Base-by-base conservation (phyloP, 2,797 vertebrate species). In the Dendrocincla fuliginosa region DNA sequence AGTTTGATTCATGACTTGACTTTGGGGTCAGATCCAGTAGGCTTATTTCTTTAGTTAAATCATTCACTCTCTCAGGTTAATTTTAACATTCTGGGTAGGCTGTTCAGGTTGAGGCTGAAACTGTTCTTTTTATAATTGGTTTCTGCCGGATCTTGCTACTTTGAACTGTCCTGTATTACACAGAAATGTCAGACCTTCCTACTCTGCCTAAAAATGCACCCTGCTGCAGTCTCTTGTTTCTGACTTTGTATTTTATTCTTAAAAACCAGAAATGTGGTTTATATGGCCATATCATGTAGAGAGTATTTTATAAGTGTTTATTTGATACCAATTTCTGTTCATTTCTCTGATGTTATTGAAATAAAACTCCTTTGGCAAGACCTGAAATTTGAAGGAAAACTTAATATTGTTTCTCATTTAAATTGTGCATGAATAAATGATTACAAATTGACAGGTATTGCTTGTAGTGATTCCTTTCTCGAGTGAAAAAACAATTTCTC, bases 361-460 rank as follows among this genome's bases (percentile, higher is more conserved):
- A 53, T 87, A 82, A 90, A 90, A 73, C 52, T 95, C 42, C 94
- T 95, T 93, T 97, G 87, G 41, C 69, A 80, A 87, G 64, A 69
- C 84, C 73, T 82, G 90, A 88, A 96, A 92, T 89, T 91, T 85
- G 47, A 92, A 95, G 78, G 90, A 89, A 80, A 96, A 76, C 92
- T 79, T 93, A 95, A 96, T 89, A 96, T 55, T 96, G 49, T 97
- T 97, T 97, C 85, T 94, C 68, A 70, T 93, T 96, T 97, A 96
- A 96, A 93, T 63, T 91, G n/a, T 63, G 63, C 69, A 41, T 94
- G 84, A 97, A 96, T 97, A 97, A 96, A 85, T 96, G 39, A 95
- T 96, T 92, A 84, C 93, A 91, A 95, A 93, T 95, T 90, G 95
- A 84, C 64, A 63, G 44, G 79, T 97, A 94, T 13, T 91, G 75